Base-by-base conservation (phyloP, 2,113 vertebrate genomes). In the Hydrochoerus hydrochaeris region DNA sequence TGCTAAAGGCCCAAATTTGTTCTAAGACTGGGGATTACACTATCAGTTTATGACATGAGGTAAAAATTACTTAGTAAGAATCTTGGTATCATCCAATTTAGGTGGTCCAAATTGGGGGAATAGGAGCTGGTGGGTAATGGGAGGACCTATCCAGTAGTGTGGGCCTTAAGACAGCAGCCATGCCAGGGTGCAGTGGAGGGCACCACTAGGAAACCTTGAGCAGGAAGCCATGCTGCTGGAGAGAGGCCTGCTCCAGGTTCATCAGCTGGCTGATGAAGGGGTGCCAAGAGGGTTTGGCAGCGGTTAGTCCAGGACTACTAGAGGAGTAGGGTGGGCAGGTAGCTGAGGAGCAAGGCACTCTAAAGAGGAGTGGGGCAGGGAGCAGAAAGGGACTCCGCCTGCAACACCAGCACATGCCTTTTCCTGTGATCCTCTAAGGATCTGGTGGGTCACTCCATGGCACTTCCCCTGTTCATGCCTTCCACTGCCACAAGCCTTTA, bases 351-450 rank as follows among this genome's bases (percentile, higher is more conserved):
- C 87, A 30, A 57, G 38, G 57, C 71, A 10, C 83, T 54, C 91
- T 69, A 75, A 62, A 95, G 91, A 95, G 65, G n/a, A 93, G 16
- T 12, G 28, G 58, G 41, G 32, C 73, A 65, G 75, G 80, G 89
- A 17, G 93, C 85, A 71, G 54, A n/a, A 83, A 52, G 87, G 69
- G 78, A 78, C 49, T 63, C 65, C 8, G 85, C 85, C 85, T 75
- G 1, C 22, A 13, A 80, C 60, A 52, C 30, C 44, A 73, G 26
- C 44, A 22, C 1, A 38, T 13, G 9, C n/a, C 60, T 67, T 73
- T 91, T 71, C 84, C 82, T n/a, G 24, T 14, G 41, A 73, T n/a
- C 60, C 54, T 93, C 71, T 57, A 77, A 87, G 57, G 57, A 78
- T 80, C 93, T n/a, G 44, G 16, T n/a, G 22, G 54, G 28, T 54